Evolutionary conservation across 1,140 invertebrate species (phyloP), one percentile per base, ranked within the genome.

Genomic region (Streblospio benedicti): DNA sequence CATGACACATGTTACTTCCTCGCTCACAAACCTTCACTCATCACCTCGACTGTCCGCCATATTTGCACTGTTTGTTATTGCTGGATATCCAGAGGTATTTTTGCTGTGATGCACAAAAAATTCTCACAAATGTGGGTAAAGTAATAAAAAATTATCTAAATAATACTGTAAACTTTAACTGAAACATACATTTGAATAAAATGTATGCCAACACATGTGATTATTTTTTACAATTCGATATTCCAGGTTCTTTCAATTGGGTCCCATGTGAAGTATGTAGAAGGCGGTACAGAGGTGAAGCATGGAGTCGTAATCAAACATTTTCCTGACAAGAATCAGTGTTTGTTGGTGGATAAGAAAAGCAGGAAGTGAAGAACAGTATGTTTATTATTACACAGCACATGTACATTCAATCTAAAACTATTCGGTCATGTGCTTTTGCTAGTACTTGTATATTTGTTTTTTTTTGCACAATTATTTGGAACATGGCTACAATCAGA

Each of bases 281-380:
- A 71, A 32, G 66, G 60, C 0, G 68, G 67, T 12, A 54, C 67
- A 18, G 72, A 76, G 12, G 54, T 59, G 28, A 72, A 71, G 60
- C 65, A 65, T 33, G 75, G 73, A n/a, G 71, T 77, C 25, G 72
- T 76, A 2, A 66, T 77, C 5, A 76, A 75, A 66, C 73, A 75
- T 53, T 77, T 69, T 57, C 67, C 74, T 3, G 75, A 76, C 62
- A 75, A 74, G 64, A 70, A 71, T 53, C 66, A 69, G 25, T 71
- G 72, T 12, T 64, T 76, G 14, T 52, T 77, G 14, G 69, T 76
- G 0, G 72, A 77, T 61, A 66, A 69, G 2, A 68, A 67, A 35
- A 71, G 72, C 4, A 65, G 74, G 18, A 75, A 71, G 45, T 63
- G 72, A 52, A 65, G 74, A 45, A 73, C 69, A 9, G 75, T 76